phyloP scores from a whole-genome alignment of 2,888 invertebrate genomes.

The Empis livida region DNA sequence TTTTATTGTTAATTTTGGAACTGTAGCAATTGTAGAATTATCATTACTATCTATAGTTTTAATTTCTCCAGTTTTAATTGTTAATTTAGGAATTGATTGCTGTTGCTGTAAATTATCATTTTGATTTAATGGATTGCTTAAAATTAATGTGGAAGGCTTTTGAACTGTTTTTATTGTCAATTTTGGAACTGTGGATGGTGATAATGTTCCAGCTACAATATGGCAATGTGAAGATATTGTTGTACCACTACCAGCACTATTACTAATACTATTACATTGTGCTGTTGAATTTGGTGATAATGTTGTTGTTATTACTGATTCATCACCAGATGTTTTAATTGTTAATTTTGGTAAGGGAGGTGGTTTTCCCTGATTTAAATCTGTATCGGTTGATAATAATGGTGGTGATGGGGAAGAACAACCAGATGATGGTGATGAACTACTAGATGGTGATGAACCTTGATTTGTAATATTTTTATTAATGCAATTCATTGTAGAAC shows the following conservation, averaged over 20 bases:
- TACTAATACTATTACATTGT: background rate
- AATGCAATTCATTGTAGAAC: conserved; percentile 16
- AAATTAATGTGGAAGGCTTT: conserved; percentile 13
- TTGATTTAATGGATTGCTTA: background rate
- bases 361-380: conserved; percentile 16
- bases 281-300: conserved; percentile 22
- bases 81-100: conserved; percentile 33
- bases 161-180: conserved; percentile 42
- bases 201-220: conserved; percentile 12
- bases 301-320: conserved; percentile 27
- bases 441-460: conserved; percentile 3
- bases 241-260: background rate
- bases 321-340: conserved; percentile 39
- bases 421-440: conserved; percentile 10
- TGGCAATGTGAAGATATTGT: conserved; percentile 8
- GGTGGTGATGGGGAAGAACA: conserved; percentile 34
- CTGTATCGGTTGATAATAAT: conserved; percentile 38
- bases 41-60: conserved; percentile 23
- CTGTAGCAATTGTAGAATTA: conserved; percentile 15
- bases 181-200: conserved; percentile 40
- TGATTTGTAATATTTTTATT: conserved; percentile 8
- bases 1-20: conserved; percentile 36
- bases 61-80: conserved; percentile 24
- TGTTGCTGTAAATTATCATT: conserved; percentile 16
- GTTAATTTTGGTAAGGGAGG: conserved; percentile 44